Evolutionary conservation across 2,888 invertebrate species (phyloP).

Genomic region (Lepidocyrtoides sp.): DNA sequence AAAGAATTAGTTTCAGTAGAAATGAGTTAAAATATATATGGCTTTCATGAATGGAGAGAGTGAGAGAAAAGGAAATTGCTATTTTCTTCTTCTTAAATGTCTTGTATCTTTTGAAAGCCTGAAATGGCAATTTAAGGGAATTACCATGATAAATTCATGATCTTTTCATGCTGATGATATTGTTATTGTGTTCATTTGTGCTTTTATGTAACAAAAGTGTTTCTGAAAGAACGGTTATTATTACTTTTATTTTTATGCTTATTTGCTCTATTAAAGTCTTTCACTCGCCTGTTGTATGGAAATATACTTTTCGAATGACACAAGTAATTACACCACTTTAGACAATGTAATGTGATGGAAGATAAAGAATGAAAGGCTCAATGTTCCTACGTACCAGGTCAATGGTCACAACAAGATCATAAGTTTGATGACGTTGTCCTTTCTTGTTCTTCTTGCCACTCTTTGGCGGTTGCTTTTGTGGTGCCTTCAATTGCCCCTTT

Average conservation of each 20-base stretch:
- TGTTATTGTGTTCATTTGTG: background rate
- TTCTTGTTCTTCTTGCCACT: conserved; percentile 91
- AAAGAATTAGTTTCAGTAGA: background rate
- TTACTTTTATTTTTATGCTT: background rate
- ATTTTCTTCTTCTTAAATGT: no score
- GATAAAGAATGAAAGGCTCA: background rate
- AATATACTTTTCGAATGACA: background rate
- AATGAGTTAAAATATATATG: background rate
- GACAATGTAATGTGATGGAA: background rate
- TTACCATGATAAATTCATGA: conserved; percentile 14
- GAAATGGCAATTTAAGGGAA: background rate
- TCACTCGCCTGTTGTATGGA: background rate
- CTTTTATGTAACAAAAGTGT: background rate
- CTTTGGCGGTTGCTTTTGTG: conserved; percentile 87
- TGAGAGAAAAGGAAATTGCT: background rate
- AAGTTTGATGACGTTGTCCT: conserved; percentile 93
- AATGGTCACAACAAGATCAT: conserved; percentile 94
- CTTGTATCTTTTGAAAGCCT: background rate
- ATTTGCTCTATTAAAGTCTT: background rate
- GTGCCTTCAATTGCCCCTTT: conserved; percentile 92
- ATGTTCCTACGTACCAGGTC: conserved; percentile 90
- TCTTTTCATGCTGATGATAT: background rate
- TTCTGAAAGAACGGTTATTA: background rate
- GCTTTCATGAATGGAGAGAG: background rate
- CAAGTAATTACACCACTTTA: background rate